Conservation (phyloP, 2,888 invertebrate species). For the Protonemura montana region DNA sequence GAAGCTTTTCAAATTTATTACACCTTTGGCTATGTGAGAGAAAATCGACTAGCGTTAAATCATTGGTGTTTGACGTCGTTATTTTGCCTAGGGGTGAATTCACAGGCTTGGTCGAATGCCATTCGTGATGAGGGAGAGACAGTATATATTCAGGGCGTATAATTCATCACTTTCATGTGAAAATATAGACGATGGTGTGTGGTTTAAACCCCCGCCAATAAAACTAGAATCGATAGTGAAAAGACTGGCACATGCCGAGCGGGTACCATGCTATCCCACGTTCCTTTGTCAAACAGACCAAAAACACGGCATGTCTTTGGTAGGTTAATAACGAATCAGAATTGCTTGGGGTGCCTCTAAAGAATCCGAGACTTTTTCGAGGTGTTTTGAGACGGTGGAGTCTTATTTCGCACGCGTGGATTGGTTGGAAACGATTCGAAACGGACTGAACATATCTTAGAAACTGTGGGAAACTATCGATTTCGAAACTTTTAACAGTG, state of each 20-base stretch:
- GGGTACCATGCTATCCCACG: slow-evolving; percentile 25
- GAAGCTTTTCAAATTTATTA: background rate
- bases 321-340: background rate
- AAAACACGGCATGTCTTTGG: background rate
- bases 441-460: no score
- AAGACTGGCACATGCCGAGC: background rate
- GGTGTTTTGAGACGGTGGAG: no score
- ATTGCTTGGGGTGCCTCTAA: background rate
- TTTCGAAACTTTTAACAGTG: no score
- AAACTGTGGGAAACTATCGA: no score
- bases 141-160: slow-evolving; percentile 1
- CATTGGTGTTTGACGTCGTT: background rate
- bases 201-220: background rate
- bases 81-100: background rate
- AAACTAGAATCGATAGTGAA: background rate
- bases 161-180: slow-evolving; percentile 12
- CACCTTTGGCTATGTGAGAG: background rate
- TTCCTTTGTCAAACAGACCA: slow-evolving; percentile 8
- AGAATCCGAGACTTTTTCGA: background rate
- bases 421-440: no score
- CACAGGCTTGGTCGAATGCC: background rate
- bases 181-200: background rate
- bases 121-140: background rate
- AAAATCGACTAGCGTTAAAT: background rate
- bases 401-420: no score